Evolutionary conservation across 1,140 invertebrate species (phyloP).

Genomic region (Drosophila hydei): DNA sequence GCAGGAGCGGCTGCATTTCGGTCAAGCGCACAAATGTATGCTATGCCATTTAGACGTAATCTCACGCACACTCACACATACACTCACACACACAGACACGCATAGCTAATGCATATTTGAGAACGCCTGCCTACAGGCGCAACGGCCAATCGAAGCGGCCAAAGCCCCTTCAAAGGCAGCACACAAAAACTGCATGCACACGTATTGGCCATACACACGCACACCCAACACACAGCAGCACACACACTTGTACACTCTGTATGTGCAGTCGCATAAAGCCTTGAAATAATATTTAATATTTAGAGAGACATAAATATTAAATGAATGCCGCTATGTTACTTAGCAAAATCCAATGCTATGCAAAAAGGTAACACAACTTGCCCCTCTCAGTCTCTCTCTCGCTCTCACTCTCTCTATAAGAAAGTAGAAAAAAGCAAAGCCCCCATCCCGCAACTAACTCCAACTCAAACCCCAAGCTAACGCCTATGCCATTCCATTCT

Average conservation of each 20-base stretch:
- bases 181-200: slow-evolving; percentile 36
- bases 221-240: slow-evolving; percentile 28
- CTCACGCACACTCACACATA: slow-evolving; percentile 28
- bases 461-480: background rate
- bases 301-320: slow-evolving; percentile 84
- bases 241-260: slow-evolving; percentile 16
- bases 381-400: background rate
- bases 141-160: slow-evolving; percentile 58
- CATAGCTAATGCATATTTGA: slow-evolving; percentile 38
- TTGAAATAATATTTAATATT: slow-evolving; percentile 84
- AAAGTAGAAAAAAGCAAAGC: background rate
- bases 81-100: slow-evolving; percentile 11
- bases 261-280: slow-evolving; percentile 67
- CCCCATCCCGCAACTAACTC: background rate
- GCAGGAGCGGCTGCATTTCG: slow-evolving; percentile 60
- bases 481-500: background rate
- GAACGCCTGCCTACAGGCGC: slow-evolving; percentile 20
- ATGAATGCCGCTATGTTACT: slow-evolving; percentile 76
- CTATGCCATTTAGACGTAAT: slow-evolving; percentile 56
- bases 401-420: background rate
- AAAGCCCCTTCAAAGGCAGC: slow-evolving; percentile 29
- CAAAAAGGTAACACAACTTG: slow-evolving; percentile 71
- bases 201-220: slow-evolving; percentile 12
- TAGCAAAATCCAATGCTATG: slow-evolving; percentile 80
- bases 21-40: slow-evolving; percentile 78